Conservation (phyloP, 2,797 vertebrate species). For the Smutsia temminckii region DNA sequence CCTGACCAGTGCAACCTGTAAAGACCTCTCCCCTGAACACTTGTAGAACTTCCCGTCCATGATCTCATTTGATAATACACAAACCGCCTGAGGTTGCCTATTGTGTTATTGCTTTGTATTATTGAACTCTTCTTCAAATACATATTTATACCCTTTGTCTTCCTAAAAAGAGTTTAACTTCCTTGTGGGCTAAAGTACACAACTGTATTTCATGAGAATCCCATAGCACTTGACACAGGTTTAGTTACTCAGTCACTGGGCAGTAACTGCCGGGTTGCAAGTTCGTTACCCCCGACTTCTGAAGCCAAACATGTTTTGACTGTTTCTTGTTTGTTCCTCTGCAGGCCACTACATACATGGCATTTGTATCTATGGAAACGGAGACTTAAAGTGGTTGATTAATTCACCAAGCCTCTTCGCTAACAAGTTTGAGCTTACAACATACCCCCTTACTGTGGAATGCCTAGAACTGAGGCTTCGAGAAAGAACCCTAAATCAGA, state of each 20-base stretch:
- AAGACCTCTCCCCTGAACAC: neutral
- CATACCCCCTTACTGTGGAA: constrained; percentile 85
- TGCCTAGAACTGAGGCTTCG: constrained; percentile 85
- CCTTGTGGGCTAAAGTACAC: neutral
- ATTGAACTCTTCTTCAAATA: neutral
- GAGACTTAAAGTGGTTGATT: constrained; percentile 86
- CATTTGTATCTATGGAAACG: constrained; percentile 87
- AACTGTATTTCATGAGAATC: fast-evolving
- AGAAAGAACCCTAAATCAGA: constrained; percentile 85
- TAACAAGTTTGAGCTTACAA: constrained; percentile 87
- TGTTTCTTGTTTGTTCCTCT: neutral
- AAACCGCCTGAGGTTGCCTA: neutral
- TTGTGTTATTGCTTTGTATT: neutral
- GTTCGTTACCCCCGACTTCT: neutral
- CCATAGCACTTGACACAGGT: neutral
- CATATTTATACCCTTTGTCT: neutral
- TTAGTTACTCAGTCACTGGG: fast-evolving
- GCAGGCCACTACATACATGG: constrained; percentile 85
- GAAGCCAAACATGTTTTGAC: neutral
- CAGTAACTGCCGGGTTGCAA: neutral
- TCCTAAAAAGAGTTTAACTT: neutral
- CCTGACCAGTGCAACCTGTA: neutral
- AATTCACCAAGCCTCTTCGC: constrained; percentile 84
- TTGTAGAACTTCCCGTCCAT: neutral
- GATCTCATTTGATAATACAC: neutral